These are phyloP conservation scores for Romanogobio albipinnatus DNA, from an alignment of 2,113 vertebrate genomes.

Conservation along the genomic window DNA sequence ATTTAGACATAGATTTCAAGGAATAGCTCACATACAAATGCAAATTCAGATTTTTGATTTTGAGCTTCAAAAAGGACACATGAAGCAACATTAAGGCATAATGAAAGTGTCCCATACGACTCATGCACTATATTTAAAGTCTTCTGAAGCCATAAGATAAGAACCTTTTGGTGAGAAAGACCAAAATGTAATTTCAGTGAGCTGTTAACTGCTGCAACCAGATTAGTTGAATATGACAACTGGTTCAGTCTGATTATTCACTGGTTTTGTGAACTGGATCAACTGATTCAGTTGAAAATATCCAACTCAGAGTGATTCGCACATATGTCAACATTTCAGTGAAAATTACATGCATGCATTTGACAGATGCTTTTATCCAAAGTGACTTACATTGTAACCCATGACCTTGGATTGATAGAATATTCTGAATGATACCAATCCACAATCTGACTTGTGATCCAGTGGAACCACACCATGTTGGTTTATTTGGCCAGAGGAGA, in stretches of 20 bases:
- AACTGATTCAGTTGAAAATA: not conserved
- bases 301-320: not conserved
- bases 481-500: no score
- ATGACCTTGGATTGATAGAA: no score
- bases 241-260: not conserved
- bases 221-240: conserved; percentile 7
- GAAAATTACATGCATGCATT: not conserved
- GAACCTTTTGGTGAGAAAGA: not conserved
- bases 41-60: not conserved
- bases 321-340: not conserved
- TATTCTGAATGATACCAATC: no score
- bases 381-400: not conserved
- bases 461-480: no score
- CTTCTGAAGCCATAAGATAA: not conserved
- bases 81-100: not conserved
- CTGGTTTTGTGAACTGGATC: not conserved
- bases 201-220: conserved; percentile 11
- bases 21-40: not conserved
- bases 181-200: not conserved
- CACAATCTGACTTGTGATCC: no score
- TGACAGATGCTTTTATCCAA: not conserved
- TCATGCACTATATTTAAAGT: conserved; percentile 7
- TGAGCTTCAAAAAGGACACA: not conserved
- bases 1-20: not conserved
- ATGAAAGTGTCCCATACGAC: not conserved